phyloP scores from a whole-genome alignment of 64 coral and sea anemone genomes.

The Stylophora pistillata region DNA sequence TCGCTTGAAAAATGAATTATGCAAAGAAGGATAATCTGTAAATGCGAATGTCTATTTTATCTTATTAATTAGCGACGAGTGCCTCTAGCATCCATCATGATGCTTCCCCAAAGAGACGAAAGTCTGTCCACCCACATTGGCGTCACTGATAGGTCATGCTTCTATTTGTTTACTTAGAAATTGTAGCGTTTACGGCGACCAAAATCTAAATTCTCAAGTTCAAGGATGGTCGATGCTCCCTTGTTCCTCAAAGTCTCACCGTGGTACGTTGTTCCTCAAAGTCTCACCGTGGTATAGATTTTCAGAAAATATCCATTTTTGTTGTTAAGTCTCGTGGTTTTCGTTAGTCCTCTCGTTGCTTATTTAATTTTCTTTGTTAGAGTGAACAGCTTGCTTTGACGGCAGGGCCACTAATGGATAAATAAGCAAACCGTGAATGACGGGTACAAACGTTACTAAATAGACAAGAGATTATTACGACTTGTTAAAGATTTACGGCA shows the following conservation, averaged over 20 bases:
- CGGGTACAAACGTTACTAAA: constrained; percentile 3
- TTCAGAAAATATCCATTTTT: too few relatives aligned
- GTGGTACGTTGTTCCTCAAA: constrained; percentile 1
- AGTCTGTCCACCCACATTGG: too few relatives aligned
- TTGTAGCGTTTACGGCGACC: too few relatives aligned
- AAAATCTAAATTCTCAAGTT: too few relatives aligned
- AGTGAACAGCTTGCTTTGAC: background rate
- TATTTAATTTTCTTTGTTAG: background rate
- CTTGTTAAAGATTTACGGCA: constrained; percentile 33
- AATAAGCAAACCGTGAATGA: background rate
- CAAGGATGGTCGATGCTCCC: background rate
- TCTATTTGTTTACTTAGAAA: too few relatives aligned
- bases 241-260: background rate
- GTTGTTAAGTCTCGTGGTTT: background rate
- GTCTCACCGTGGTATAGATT: background rate
- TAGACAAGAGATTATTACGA: constrained; percentile 14
- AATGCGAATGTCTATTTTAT: too few relatives aligned
- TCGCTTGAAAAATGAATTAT: too few relatives aligned
- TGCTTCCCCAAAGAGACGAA: too few relatives aligned
- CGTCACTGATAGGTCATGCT: too few relatives aligned
- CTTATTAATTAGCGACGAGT: too few relatives aligned
- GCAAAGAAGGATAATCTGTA: too few relatives aligned
- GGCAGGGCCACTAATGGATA: background rate
- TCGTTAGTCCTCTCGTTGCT: background rate
- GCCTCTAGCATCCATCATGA: too few relatives aligned